Evolutionary conservation across 2,113 vertebrate genomes (phyloP).

Genomic region (Elachura formosa): DNA sequence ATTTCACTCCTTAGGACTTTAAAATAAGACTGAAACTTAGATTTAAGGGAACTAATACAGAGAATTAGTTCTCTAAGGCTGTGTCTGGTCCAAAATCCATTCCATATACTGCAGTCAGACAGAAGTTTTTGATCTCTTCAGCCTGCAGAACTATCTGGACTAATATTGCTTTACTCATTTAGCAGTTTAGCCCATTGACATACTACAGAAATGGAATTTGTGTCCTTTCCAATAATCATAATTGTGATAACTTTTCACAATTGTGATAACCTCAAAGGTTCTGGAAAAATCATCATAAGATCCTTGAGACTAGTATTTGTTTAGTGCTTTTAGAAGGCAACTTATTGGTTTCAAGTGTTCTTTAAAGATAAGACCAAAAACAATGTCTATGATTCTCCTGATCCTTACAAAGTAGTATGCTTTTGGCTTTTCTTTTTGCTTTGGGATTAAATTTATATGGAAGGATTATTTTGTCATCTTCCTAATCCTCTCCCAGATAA

Average conservation of each 20-base stretch:
- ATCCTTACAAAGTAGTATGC: not conserved
- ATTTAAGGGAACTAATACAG: not conserved
- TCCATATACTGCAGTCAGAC: not conserved
- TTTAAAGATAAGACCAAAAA: not conserved
- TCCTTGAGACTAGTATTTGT: not conserved
- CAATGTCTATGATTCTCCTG: no score
- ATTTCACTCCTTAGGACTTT: not conserved
- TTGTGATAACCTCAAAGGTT: accelerated
- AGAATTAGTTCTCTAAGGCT: not conserved
- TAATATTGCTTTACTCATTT: not conserved
- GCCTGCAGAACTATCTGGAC: not conserved
- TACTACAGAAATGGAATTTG: not conserved
- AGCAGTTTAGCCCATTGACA: not conserved
- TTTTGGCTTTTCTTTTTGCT: not conserved
- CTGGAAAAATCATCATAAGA: not conserved
- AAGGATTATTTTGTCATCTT: not conserved
- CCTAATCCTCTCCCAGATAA: not conserved
- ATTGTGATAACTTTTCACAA: not conserved
- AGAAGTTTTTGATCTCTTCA: not conserved
- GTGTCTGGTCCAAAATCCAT: not conserved
- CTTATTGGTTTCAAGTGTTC: not conserved
- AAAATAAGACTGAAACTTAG: not conserved
- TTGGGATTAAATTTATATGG: not conserved
- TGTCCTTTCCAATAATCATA: not conserved
- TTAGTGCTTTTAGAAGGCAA: not conserved